Base-by-base conservation (phyloP, 2,888 invertebrate genomes). In the Crematogaster levior region DNA sequence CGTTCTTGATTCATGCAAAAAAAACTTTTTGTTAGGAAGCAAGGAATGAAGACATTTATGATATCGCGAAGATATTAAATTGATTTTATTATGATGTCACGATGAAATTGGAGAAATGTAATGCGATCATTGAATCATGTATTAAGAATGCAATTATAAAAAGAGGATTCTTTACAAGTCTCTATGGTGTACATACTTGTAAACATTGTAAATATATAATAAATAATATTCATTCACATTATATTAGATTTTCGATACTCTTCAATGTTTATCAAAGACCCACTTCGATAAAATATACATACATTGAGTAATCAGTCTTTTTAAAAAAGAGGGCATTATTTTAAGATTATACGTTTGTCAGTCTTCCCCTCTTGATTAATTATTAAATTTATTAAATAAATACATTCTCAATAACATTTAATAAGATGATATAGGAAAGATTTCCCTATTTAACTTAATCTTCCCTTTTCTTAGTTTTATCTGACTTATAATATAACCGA, bases 301-400 rank as follows among this genome's bases (percentile, higher is more conserved):
- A 85, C 37, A 48, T 43, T 18, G 2, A 84, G n/a, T 73, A 73
- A 24, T 83, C 80, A 85, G 73, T 87, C 84, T 84, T 77, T 27
- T 61, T 70, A 79, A 43, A 87, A 70, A 85, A 83, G 73, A 85
- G 88, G 86, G 86, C 68, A 88, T 72, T 81, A 40, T 82, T 73
- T 82, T 79, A 81, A 82, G 60, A 83, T 83, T 72, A 68, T 80
- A 80, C 61, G 53, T 79, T 74, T 61, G 72, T 89, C 90, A 89
- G 89, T 90, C 89, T 87, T 88, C 81, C 81, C 75, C 86, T 88
- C 89, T 91, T 85, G 82, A 85, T 84, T 86, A 89, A 88, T 89
- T 89, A 90, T 90, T 91, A 92, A 92, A 91, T 93, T 92, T 91
- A 92, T 93, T 92, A 90, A 93, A 93, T 93, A 93, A 93, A 93